Conservation (phyloP, 2,888 invertebrate species). For the Abscondita cerata region DNA sequence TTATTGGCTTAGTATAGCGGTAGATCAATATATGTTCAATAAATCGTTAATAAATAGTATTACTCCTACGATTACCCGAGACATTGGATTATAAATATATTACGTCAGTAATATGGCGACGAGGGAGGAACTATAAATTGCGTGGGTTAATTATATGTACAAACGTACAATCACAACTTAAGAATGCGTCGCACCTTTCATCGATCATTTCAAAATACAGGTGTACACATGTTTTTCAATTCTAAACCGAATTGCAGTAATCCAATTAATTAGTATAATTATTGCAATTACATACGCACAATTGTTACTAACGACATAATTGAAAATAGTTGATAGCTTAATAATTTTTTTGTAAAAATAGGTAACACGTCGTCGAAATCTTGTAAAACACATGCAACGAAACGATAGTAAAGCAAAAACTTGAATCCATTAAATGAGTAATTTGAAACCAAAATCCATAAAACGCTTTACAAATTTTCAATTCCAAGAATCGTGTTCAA, state of each 20-base stretch:
- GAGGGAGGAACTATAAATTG: slow-evolving; percentile 33
- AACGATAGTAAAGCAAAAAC: too few species aligned
- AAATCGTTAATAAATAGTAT: slow-evolving; percentile 44
- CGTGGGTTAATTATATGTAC: slow-evolving; percentile 30
- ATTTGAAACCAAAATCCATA: too few species aligned
- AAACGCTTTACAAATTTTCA: too few species aligned
- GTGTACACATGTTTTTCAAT: slow-evolving; percentile 16
- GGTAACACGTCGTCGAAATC: too few species aligned
- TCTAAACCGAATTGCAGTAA: slow-evolving; percentile 15
- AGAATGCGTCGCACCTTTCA: slow-evolving; percentile 30
- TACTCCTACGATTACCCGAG: slow-evolving; percentile 41
- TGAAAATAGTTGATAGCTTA: too few species aligned
- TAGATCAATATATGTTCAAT: slow-evolving; percentile 46
- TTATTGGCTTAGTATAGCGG: slow-evolving; percentile 45
- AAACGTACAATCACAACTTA: slow-evolving; percentile 27
- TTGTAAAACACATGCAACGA: too few species aligned
- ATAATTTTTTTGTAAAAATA: too few species aligned
- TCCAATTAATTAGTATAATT: slow-evolving; percentile 18
- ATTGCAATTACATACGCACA: neutral
- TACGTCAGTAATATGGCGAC: slow-evolving; percentile 30
- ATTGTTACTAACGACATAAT: too few species aligned
- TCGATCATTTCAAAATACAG: slow-evolving; percentile 26
- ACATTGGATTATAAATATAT: slow-evolving; percentile 22
- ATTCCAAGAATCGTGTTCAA: too few species aligned
- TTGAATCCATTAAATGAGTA: too few species aligned